These are phyloP conservation scores for Cerceris rybyensis DNA, from an alignment of 2,888 invertebrate genomes.

Conservation along the genomic window DNA sequence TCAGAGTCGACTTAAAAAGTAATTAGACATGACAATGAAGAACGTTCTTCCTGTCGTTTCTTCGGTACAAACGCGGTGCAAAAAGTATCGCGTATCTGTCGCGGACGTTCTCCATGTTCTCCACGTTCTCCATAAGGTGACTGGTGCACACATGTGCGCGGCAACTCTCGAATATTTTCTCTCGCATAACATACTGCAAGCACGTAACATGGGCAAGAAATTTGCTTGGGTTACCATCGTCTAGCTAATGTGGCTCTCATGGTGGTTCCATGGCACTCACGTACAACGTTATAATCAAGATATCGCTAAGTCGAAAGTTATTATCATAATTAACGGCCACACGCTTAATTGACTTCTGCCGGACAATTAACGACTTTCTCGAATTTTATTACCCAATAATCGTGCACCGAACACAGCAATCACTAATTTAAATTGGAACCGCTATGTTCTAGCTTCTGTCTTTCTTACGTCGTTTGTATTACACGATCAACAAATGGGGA, in stretches of 20 bases:
- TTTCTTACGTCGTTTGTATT: neutral
- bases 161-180: slow-evolving; percentile 25
- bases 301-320: slow-evolving; percentile 50
- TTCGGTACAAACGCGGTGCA: too few species aligned
- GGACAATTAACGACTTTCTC: slow-evolving; percentile 62
- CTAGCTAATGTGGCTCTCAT: slow-evolving; percentile 34
- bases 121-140: too few species aligned
- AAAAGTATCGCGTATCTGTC: too few species aligned
- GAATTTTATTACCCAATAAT: slow-evolving; percentile 59
- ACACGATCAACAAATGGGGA: neutral
- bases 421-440: slow-evolving; percentile 28
- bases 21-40: too few species aligned
- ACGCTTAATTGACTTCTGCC: slow-evolving; percentile 62
- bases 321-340: slow-evolving; percentile 67
- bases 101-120: too few species aligned
- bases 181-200: slow-evolving; percentile 27
- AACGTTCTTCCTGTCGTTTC: too few species aligned
- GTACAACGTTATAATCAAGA: slow-evolving; percentile 53
- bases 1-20: too few species aligned
- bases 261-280: slow-evolving; percentile 37
- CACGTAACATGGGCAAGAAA: slow-evolving; percentile 42
- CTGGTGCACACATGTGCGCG: slow-evolving; percentile 1
- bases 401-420: slow-evolving; percentile 12
- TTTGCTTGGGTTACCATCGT: slow-evolving; percentile 1
- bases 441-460: slow-evolving; percentile 16